Percentiles rank a stretch among this genome's conserved stretches.
These are phyloP conservation scores for Nemurella pictetii DNA, from an alignment of 2,888 invertebrate genomes.

Conservation along the genomic window DNA sequence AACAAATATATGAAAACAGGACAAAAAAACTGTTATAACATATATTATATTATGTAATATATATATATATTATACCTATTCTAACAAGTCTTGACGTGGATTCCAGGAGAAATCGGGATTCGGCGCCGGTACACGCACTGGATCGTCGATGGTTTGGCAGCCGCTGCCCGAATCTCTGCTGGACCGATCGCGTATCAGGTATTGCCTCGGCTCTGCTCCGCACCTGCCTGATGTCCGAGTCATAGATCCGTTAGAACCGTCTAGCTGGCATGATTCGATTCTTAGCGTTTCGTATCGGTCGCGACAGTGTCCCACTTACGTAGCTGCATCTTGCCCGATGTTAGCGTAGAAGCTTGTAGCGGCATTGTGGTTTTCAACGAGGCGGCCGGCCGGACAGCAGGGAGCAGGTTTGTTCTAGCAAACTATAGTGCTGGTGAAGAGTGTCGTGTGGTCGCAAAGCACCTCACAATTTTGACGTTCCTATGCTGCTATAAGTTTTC, in stretches of 20 bases:
- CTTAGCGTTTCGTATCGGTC: background rate
- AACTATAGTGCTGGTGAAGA: background rate
- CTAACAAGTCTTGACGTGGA: conserved; percentile 37
- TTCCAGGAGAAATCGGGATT: conserved; percentile 71
- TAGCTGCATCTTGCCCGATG: background rate
- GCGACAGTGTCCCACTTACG: background rate
- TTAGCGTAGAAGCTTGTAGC: background rate
- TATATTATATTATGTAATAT: too few relatives aligned
- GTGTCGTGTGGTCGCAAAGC: too few relatives aligned
- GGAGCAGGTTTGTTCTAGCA: background rate
- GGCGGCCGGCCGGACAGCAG: background rate
- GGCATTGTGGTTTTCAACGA: background rate
- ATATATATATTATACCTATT: too few relatives aligned
- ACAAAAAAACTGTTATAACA: too few relatives aligned
- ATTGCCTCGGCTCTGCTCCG: conserved; percentile 5
- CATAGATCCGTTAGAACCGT: background rate
- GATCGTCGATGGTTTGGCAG: conserved; percentile 68
- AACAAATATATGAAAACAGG: background rate
- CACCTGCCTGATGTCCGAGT: background rate
- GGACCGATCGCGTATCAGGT: conserved; percentile 40
- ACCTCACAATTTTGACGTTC: too few relatives aligned
- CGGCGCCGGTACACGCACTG: conserved; percentile 66
- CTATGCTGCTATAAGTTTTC: too few relatives aligned
- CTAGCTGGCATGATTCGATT: background rate
- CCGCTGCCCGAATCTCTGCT: conserved; percentile 43